Evolutionary conservation across 2,797 vertebrate species (phyloP).

Genomic region (Holocentrus rufus): DNA sequence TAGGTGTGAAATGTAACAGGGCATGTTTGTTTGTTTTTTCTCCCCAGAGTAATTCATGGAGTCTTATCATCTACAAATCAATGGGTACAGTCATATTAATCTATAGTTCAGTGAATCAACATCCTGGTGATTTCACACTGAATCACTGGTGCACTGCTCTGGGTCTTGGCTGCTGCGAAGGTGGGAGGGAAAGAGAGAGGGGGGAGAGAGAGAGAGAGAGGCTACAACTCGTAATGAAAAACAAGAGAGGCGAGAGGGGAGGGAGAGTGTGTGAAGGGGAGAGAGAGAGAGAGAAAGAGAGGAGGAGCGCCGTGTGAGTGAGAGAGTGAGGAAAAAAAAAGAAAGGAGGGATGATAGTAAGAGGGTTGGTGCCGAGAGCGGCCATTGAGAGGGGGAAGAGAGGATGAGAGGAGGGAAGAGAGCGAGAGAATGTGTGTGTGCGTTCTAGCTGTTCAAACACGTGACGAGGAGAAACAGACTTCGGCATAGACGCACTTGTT

Average conservation of each 20-base stretch:
- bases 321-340: slow-evolving; percentile 55
- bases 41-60: slow-evolving; percentile 45
- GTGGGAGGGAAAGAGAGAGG: slow-evolving; percentile 49
- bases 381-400: slow-evolving; percentile 36
- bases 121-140: slow-evolving; percentile 62
- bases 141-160: slow-evolving; percentile 55
- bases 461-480: slow-evolving; percentile 75
- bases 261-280: slow-evolving; percentile 26
- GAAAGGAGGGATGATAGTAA: slow-evolving; percentile 63
- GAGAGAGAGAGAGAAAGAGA: slow-evolving; percentile 47
- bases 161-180: slow-evolving; percentile 43
- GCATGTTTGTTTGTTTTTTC: slow-evolving; percentile 53
- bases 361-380: slow-evolving; percentile 53
- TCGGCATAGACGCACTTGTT: slow-evolving; percentile 74
- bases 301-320: slow-evolving; percentile 55
- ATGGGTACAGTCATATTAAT: slow-evolving; percentile 56
- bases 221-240: slow-evolving; percentile 58
- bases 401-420: slow-evolving; percentile 53
- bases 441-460: slow-evolving; percentile 59
- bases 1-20: slow-evolving; percentile 49
- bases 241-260: slow-evolving; percentile 42
- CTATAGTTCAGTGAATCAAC: slow-evolving; percentile 71
- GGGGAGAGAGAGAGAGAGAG: slow-evolving; percentile 38
- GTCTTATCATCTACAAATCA: slow-evolving; percentile 59
- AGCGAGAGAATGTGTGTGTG: slow-evolving; percentile 48